Base-by-base conservation (phyloP, 2,797 vertebrate species). In the Acridotheres tristis region DNA sequence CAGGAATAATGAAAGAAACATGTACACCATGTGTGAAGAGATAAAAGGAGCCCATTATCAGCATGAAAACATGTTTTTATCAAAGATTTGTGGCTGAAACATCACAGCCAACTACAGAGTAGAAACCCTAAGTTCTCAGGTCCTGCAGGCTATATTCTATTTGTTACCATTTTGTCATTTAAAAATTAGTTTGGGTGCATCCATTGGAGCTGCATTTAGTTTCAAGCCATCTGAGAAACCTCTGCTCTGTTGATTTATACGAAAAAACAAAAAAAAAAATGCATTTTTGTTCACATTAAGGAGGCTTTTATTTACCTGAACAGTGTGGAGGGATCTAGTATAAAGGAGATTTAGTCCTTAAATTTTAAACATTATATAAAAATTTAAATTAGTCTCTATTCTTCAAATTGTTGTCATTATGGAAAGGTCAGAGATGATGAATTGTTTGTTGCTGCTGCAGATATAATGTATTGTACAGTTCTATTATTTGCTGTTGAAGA, bases 381-480 rank as follows among this genome's bases (percentile, higher is more conserved):
- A 96, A 94, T 96, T 95, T 96, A 96, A 95, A 97, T 95, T 94
- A 95, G 73, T 91, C 78, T 84, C 80, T 94, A 88, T 96, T 95
- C 73, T 89, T 97, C 90, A 94, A 93, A 94, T 88, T 86, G 79
- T 93, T 97, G 93, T 96, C 97, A 94, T 96, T 89, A 93, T 68
- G 47, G 76, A 97, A 97, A 97, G 96, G 95, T 97, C 97, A 97
- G 88, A 92, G 90, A 93, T 97, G 95, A 97, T 97, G 74, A 96
- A 97, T 97, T 96, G 89, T 96, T 95, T 92, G 93, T 96, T 96
- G 93, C 93, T 89, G 91, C 89, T 94, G 92, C 90, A 95, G 92
- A 93, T 96, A 97, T 95, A 97, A 96, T 94, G 88, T 76, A 94
- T 85, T 90, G 68, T 96, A 94, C 90, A 93, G 76, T 96, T 96